phyloP scores from a whole-genome alignment of 1,140 invertebrate genomes.

The Eciton burchellii region DNA sequence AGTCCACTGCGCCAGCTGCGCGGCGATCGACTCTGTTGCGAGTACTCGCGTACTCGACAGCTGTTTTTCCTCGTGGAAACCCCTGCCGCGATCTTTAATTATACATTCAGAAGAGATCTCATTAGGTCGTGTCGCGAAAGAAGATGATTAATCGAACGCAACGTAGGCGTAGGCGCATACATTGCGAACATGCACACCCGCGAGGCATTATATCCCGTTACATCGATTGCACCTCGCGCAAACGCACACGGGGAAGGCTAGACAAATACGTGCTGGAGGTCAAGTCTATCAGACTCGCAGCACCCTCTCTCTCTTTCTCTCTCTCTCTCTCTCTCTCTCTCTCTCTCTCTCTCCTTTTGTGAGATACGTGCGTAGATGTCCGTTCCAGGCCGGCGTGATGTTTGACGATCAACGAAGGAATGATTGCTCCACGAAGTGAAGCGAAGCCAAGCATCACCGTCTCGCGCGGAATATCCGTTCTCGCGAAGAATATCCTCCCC shows the following conservation, averaged over 20 bases:
- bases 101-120: constrained; percentile 56
- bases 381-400: neutral
- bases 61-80: constrained; percentile 37
- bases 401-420: constrained; percentile 27
- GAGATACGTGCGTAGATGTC: neutral
- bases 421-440: constrained; percentile 23
- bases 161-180: constrained; percentile 31
- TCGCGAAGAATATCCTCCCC: no score
- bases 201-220: constrained; percentile 43
- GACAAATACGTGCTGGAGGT: constrained; percentile 7
- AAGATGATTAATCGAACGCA: constrained; percentile 54
- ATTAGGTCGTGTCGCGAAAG: constrained; percentile 45
- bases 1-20: constrained; percentile 38
- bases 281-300: neutral
- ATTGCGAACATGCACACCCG: constrained; percentile 1
- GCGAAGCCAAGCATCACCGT: neutral
- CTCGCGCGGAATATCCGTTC: no score
- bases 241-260: constrained; percentile 31
- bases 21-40: neutral
- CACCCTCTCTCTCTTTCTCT: neutral
- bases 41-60: constrained; percentile 35
- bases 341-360: no score
- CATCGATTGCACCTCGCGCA: constrained; percentile 50
- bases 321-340: neutral
- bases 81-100: constrained; percentile 37